A percentile compares a stretch with the other conserved stretches of the same genome.
phyloP scores from a whole-genome alignment of 1,140 invertebrate genomes.

The Ooceraea biroi region DNA sequence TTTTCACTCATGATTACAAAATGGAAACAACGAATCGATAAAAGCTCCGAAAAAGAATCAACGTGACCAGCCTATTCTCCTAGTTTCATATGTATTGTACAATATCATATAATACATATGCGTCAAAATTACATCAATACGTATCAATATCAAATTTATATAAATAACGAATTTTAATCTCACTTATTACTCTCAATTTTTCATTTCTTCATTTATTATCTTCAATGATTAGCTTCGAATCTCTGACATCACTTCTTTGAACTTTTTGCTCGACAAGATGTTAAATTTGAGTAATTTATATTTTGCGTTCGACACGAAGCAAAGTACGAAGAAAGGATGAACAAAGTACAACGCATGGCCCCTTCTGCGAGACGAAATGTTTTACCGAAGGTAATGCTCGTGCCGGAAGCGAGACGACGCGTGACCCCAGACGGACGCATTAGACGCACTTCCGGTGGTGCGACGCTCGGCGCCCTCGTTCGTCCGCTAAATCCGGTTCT shows the following conservation, averaged over 20 bases:
- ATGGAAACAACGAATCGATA: conserved; percentile 1
- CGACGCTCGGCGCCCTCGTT: conserved; percentile 81
- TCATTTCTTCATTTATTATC: neutral
- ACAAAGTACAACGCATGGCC: conserved; percentile 55
- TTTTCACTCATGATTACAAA: neutral
- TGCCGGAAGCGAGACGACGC: conserved; percentile 85
- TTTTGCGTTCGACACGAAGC: neutral
- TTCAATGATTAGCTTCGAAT: no score
- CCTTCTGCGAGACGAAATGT: conserved; percentile 77
- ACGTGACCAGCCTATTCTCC: no score
- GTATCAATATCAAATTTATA: neutral
- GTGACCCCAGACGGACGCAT: conserved; percentile 87
- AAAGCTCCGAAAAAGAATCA: neutral
- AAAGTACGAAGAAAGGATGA: conserved; percentile 5
- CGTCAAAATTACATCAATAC: no score
- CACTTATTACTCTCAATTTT: neutral
- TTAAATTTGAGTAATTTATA: conserved; percentile 3
- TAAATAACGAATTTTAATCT: neutral
- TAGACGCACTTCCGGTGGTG: conserved; percentile 86
- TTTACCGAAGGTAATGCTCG: conserved; percentile 84
- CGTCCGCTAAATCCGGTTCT: conserved; percentile 70
- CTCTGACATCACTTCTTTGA: neutral
- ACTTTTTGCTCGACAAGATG: neutral
- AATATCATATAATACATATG: neutral
- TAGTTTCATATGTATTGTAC: neutral